These are phyloP conservation scores for Pilophorus perplexus DNA, from an alignment of 2,888 invertebrate species.

Conservation along the genomic window DNA sequence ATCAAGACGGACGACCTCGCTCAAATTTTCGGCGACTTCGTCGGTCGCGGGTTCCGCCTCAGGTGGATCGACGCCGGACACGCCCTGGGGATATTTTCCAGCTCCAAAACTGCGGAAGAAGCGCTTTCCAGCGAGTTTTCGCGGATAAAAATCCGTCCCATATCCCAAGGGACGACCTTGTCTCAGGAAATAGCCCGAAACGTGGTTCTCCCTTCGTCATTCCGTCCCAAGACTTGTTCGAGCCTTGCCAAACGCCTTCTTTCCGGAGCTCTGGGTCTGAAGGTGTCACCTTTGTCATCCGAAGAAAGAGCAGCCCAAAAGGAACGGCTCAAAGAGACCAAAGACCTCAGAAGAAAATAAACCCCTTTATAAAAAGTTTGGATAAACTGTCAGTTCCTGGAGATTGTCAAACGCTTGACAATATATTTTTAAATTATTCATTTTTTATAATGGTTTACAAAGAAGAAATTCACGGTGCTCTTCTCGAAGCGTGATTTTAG, in stretches of 20 bases:
- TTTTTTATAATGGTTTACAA: too few relatives aligned
- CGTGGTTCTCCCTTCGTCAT: slow-evolving; percentile 33
- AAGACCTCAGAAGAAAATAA: too few relatives aligned
- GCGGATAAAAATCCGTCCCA: slow-evolving; percentile 20
- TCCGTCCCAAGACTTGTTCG: slow-evolving; percentile 31
- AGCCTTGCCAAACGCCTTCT: slow-evolving; percentile 24
- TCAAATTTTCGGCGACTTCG: not conserved
- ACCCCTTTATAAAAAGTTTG: too few relatives aligned
- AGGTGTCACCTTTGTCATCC: slow-evolving; percentile 14
- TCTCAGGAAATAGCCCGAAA: slow-evolving; percentile 29
- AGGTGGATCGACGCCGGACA: slow-evolving; percentile 19
- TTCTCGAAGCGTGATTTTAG: too few relatives aligned
- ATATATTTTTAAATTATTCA: too few relatives aligned
- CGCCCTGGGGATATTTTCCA: slow-evolving; percentile 28
- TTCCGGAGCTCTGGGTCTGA: slow-evolving; percentile 22
- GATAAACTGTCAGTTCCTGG: too few relatives aligned
- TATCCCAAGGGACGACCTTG: slow-evolving; percentile 16
- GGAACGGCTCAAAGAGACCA: not conserved
- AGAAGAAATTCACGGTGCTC: too few relatives aligned
- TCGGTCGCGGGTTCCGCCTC: slow-evolving; percentile 7
- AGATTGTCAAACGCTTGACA: too few relatives aligned
- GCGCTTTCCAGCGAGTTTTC: slow-evolving; percentile 3
- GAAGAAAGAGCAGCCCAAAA: slow-evolving; percentile 18
- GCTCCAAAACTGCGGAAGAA: slow-evolving; percentile 19
- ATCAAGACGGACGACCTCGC: slow-evolving; percentile 18